Percentiles rank a stretch among this genome's conserved stretches.
Evolutionary conservation across 2,888 invertebrate genomes (phyloP).

Genomic region (Spodoptera littoralis): DNA sequence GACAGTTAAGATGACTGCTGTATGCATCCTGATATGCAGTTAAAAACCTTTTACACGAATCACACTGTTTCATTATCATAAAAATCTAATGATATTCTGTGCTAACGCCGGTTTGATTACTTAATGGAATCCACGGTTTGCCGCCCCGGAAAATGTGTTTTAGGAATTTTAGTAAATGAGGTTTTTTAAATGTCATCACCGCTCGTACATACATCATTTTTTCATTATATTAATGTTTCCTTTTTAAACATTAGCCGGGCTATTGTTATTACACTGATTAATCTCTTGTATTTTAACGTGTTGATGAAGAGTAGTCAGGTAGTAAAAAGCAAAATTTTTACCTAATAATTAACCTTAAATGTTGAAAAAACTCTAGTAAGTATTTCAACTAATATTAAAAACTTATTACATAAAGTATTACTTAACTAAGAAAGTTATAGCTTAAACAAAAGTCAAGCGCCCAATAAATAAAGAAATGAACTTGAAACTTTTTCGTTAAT

Average conservation of each 20-base stretch:
- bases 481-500: slow-evolving; percentile 19
- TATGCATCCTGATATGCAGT: slow-evolving; percentile 71
- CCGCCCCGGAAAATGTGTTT: slow-evolving; percentile 22
- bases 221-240: slow-evolving; percentile 24
- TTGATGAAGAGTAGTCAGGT: neutral
- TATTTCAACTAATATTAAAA: neutral
- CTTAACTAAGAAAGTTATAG: no score
- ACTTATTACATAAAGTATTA: slow-evolving; percentile 1
- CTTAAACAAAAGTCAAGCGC: slow-evolving; percentile 8
- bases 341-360: no score
- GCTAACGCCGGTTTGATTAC: slow-evolving; percentile 29
- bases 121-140: slow-evolving; percentile 34
- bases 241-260: neutral
- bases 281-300: neutral
- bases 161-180: slow-evolving; percentile 23
- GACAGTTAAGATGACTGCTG: slow-evolving; percentile 51
- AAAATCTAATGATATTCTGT: slow-evolving; percentile 31
- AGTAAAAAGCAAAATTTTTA: no score
- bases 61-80: slow-evolving; percentile 53
- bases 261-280: slow-evolving; percentile 1
- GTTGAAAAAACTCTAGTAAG: neutral
- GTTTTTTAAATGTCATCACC: slow-evolving; percentile 5
- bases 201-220: slow-evolving; percentile 2
- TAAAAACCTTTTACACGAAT: slow-evolving; percentile 70
- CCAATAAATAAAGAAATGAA: slow-evolving; percentile 21